Base-by-base conservation (phyloP, 2,888 invertebrate species). In the Archaeoteleia sp. region DNA sequence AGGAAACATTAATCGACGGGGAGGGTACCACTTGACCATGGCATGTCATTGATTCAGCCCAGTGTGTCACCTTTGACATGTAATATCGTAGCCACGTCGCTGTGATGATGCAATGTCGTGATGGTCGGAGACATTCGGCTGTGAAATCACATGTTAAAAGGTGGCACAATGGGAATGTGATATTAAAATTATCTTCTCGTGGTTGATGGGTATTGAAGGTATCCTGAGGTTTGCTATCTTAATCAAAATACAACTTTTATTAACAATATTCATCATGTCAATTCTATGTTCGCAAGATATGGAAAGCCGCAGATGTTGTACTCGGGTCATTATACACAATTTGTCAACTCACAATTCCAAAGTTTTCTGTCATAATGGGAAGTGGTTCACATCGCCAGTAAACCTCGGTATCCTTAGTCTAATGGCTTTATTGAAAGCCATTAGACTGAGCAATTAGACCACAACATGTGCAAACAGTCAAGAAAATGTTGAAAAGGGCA, bases 121-220 rank as follows among this genome's bases (percentile, higher is more conserved):
- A n/a, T n/a, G n/a, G n/a, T n/a, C n/a, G n/a, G n/a, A n/a, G n/a
- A n/a, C n/a, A n/a, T n/a, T n/a, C n/a, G n/a, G n/a, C n/a, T n/a
- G n/a, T n/a, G n/a, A n/a, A n/a, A n/a, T n/a, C n/a, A n/a, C n/a
- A n/a, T n/a, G n/a, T n/a, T n/a, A n/a, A n/a, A n/a, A n/a, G n/a
- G n/a, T n/a, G n/a, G 7, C 57, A 17, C n/a, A 34, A 70, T 13
- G 63, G 54, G 3, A 53, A n/a, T n/a, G n/a, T n/a, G n/a, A n/a
- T n/a, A 51, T 6, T 48, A 58, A 20, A 34, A 55, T 25, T 76
- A 70, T 42, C 42, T 77, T 9, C 37, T 76, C 15, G 48, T 76
- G 30, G 72, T 72, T 6, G 74, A 76, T 57, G 49, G 40, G 5
- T 76, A 68, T 58, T 73, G 73, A 1, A 76, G 71, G 58, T 76